Conservation (phyloP, 2,888 invertebrate genomes). For the Eupeodes luniger region DNA sequence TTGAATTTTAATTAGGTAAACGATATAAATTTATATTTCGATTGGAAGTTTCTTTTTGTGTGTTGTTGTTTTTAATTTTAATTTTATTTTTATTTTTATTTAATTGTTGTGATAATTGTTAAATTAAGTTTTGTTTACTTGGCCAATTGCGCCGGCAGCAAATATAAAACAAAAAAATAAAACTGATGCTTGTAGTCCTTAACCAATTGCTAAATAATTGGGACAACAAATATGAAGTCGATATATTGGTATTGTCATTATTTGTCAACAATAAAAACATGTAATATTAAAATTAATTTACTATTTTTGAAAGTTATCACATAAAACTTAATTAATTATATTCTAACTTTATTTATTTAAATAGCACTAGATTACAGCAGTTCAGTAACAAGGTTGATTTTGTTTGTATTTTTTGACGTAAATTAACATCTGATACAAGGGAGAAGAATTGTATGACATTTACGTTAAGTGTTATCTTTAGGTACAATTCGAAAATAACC, state of each 20-base stretch:
- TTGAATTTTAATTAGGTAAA: constrained; percentile 67
- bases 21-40: constrained; percentile 34
- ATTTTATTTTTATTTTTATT: constrained; percentile 6
- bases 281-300: background rate
- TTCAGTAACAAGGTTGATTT: no score
- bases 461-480: no score
- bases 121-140: constrained; percentile 53
- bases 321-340: background rate
- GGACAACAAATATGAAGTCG: constrained; percentile 32
- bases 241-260: constrained; percentile 32
- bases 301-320: background rate
- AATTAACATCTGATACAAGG: no score
- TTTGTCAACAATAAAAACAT: background rate
- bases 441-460: no score
- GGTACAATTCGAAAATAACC: no score
- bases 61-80: no score
- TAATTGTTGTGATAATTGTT: constrained; percentile 60
- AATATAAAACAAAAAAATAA: background rate
- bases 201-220: constrained; percentile 60
- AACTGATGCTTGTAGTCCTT: constrained; percentile 23
- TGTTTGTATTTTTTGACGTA: no score
- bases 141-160: background rate
- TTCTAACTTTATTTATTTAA: background rate
- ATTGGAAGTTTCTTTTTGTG: constrained; percentile 6
- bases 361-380: no score